Percentiles rank a stretch among this genome's conserved stretches.
phyloP scores from a whole-genome alignment of 1,140 invertebrate genomes.

The Zaprionus taronus region DNA sequence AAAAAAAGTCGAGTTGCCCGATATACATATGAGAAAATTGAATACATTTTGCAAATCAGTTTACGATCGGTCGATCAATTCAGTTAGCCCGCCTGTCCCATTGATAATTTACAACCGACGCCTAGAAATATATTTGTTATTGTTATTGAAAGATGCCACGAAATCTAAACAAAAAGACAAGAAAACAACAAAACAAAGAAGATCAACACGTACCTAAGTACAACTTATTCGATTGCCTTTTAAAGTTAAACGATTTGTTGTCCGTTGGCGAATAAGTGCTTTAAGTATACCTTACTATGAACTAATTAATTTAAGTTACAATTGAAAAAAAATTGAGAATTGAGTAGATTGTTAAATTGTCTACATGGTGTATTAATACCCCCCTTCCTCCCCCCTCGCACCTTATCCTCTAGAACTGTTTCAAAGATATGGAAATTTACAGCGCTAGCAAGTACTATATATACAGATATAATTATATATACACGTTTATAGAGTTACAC shows the following conservation, averaged over 20 bases:
- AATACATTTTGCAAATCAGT: background rate
- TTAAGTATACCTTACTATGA: constrained; percentile 23
- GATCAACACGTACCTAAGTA: constrained; percentile 31
- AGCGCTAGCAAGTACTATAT: constrained; percentile 2
- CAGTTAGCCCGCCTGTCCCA: background rate
- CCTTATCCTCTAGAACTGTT: constrained; percentile 2
- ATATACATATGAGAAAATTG: background rate
- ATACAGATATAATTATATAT: constrained; percentile 3
- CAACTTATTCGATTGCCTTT: constrained; percentile 49
- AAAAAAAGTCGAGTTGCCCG: constrained; percentile 2
- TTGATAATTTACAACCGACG: constrained; percentile 1
- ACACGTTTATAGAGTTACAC: constrained; percentile 3
- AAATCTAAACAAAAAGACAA: constrained; percentile 8
- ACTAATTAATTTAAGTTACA: constrained; percentile 19
- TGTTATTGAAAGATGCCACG: constrained; percentile 25
- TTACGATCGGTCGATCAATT: background rate
- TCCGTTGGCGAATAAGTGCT: constrained; percentile 33
- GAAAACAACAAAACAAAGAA: constrained; percentile 16
- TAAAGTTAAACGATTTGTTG: constrained; percentile 40
- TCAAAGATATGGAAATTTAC: constrained; percentile 4
- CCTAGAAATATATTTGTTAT: constrained; percentile 41
- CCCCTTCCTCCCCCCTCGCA: background rate
- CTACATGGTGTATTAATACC: background rate
- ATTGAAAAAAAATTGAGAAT: background rate
- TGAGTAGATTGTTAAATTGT: constrained; percentile 13